Percentiles rank a stretch among this genome's conserved stretches.
phyloP scores from a whole-genome alignment of 1,140 invertebrate genomes.

The Caenorhabditis elegans region DNA sequence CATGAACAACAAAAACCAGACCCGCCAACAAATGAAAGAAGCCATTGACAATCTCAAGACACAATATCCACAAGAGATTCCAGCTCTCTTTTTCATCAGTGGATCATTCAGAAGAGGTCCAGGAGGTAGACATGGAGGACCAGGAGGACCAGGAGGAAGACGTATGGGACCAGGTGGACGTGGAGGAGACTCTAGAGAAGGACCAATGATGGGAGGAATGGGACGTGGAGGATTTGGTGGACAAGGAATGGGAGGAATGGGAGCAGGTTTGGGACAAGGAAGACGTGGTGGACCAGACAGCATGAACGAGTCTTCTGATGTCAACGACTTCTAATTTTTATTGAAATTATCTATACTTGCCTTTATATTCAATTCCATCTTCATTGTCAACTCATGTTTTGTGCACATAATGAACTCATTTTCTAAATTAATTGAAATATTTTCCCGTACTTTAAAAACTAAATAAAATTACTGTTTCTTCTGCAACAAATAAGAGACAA shows the following conservation, averaged over 20 bases:
- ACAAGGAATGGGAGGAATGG: not conserved
- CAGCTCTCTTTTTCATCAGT: constrained; percentile 6
- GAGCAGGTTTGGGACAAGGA: not conserved
- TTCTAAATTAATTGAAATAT: not conserved
- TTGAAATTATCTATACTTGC: not conserved
- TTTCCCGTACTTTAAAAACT: not conserved
- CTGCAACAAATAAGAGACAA: too few species aligned
- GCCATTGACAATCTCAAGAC: not conserved
- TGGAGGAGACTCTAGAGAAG: not conserved
- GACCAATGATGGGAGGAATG: too few species aligned
- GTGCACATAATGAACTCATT: constrained; percentile 22
- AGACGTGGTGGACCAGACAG: not conserved
- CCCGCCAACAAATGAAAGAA: not conserved
- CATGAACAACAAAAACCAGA: constrained; percentile 18
- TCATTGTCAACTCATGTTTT: not conserved
- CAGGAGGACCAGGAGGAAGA: not conserved
- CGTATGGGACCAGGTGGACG: not conserved
- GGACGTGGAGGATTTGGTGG: not conserved
- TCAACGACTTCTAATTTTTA: not conserved
- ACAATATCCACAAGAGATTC: constrained; percentile 13
- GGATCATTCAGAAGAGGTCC: not conserved
- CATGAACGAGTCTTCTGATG: not conserved
- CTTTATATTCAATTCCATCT: not conserved
- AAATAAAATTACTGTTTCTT: not conserved
- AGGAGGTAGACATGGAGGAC: not conserved